Evolutionary conservation across 2,888 invertebrate genomes (phyloP), one percentile per base, ranked within the genome.

Genomic region (Andrena trimmerana): DNA sequence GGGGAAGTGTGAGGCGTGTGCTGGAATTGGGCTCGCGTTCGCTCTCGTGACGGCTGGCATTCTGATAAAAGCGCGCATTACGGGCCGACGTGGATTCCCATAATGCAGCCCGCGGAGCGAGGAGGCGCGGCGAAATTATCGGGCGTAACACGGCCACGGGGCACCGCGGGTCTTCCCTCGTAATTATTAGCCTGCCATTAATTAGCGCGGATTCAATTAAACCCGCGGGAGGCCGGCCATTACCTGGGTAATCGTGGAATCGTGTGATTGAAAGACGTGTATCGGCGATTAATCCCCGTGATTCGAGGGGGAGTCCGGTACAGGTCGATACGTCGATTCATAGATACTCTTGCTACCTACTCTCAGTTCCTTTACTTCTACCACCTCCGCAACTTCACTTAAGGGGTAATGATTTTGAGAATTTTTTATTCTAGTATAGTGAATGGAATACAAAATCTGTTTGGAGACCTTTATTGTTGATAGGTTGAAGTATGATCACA

Each of bases 121-220:
- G 74, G 67, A 67, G 42, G 33, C 48, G 29, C 27, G 29, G 48
- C 7, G 33, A 70, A 67, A 60, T 80, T 60, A 54, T 20, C 68
- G 59, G 42, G 31, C 65, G 73, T 60, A 77, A 63, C 70, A 50
- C 62, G 72, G 50, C 36, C 69, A 57, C 66, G 67, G 20, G 33
- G 36, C 52, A 24, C 20, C 59, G 10, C 7, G 48, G 48, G n/a
- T 16, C 2, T 59, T 52, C 76, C 4, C 57, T 54, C 2, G 54
- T 24, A 62, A 82, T 78, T 78, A 75, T 82, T 75, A 54, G 50
- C 70, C 78, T 57, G 48, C 52, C 62, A 20, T 82, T 79, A 82
- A 82, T 82, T 78, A 57, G 42, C 20, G 50, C 42, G 29, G 50
- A 78, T 75, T 79, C 54, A 52, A 75, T 79, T 71, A 63, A 31